Base-by-base conservation (phyloP, 1,140 invertebrate species). In the Anagrus nilaparvatae region DNA sequence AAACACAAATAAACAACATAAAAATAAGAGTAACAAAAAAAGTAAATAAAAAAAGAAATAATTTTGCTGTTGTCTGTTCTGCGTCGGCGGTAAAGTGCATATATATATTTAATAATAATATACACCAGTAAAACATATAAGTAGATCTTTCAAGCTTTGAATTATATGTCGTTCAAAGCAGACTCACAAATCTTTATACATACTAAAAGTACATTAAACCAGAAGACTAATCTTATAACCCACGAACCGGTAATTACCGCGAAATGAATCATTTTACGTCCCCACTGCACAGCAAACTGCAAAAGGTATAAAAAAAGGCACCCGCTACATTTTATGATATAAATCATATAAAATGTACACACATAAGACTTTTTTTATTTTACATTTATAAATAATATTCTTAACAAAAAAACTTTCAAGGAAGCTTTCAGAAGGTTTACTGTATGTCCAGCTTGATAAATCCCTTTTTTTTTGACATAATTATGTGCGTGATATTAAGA, bases 191-290 rank as follows among this genome's bases (percentile, higher is more conserved):
- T 63, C 59, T 61, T 40, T 21, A 25, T 17, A 19, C 17, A 21
- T 29, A 31, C 12, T 17, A 5, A 33, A 25, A 21, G 23, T 32
- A 36, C 38, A 53, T 51, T 48, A 48, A 46, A 34, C n/a, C 42
- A 24, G 44, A 35, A 47, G 49, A 52, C 52, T 59, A 55, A 56
- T 57, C 56, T 57, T 51, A 12, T 33, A 53, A 51, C 48, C 49
- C 47, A 46, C 44, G 50, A 48, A 51, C 49, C 47, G 50, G 55
- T 58, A 59, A 59, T 60, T 61, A 62, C 54, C 50, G 31, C 44
- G 50, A 41, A 63, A 59, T 60, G 59, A 60, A 63, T 63, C 56
- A 59, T 60, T 58, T 54, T 23, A 3, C 18, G 42, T 46, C 45
- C 44, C 45, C 32, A 28, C n/a, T 24, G 24, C 40, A 43, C 9